A percentile compares a stretch with the other conserved stretches of the same genome.
Evolutionary conservation across 2,113 vertebrate genomes (phyloP).

Genomic region (Ascaphus truei): DNA sequence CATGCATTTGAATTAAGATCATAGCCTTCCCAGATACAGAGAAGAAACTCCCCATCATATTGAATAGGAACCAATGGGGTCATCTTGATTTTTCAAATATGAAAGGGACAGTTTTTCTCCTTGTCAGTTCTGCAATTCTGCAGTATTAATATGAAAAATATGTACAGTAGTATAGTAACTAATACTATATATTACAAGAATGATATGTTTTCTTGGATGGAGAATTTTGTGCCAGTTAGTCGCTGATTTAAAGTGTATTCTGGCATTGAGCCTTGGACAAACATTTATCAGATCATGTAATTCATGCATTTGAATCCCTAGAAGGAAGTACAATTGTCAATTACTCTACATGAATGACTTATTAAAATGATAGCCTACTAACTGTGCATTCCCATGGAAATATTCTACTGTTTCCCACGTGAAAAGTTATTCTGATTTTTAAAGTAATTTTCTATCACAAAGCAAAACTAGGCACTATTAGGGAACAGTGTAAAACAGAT

Average conservation of each 20-base stretch:
- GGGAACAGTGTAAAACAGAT: too few relatives aligned
- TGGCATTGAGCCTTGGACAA: constrained; percentile 51
- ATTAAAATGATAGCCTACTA: background rate
- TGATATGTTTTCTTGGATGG: constrained; percentile 42
- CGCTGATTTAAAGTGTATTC: constrained; percentile 47
- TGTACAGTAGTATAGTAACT: too few relatives aligned
- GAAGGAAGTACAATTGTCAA: constrained; percentile 12
- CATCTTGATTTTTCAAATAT: too few relatives aligned
- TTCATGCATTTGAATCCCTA: constrained; percentile 50
- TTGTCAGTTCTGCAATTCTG: too few relatives aligned
- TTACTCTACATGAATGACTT: constrained; percentile 11
- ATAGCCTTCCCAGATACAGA: too few relatives aligned
- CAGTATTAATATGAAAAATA: too few relatives aligned
- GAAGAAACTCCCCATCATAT: too few relatives aligned
- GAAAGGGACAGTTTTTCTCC: too few relatives aligned
- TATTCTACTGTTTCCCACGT: background rate
- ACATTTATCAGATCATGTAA: constrained; percentile 53
- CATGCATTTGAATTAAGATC: too few relatives aligned
- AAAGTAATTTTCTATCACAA: too few relatives aligned
- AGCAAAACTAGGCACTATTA: too few relatives aligned
- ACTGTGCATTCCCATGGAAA: background rate
- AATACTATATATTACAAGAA: constrained; percentile 18
- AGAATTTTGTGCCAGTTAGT: constrained; percentile 41
- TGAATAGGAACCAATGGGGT: too few relatives aligned
- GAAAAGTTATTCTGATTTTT: background rate